Base-by-base conservation (phyloP, 2,888 invertebrate species). In the Nebria brevicollis region DNA sequence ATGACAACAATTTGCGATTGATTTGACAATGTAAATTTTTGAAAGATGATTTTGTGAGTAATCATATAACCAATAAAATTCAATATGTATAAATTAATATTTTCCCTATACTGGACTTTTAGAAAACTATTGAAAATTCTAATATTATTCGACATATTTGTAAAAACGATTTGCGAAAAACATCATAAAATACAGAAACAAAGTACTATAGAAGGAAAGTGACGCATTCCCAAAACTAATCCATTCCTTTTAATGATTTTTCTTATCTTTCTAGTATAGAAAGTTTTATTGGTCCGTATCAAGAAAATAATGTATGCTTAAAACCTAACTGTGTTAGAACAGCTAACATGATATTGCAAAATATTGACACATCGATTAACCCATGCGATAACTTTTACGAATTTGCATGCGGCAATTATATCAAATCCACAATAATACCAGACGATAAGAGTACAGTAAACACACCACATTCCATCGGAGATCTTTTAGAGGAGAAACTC, bases 361-460 rank as follows among this genome's bases (percentile, higher is more conserved):
- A 92, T 86, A 92, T 94, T 92, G 93, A 94, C 83, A 88, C 89
- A 1, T 87, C 88, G 1, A 92, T 93, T 20, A 92, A 94, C 82
- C 94, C 94, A 0, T 94, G 94, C 85, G 93, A 94, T 84, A 93
- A 95, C 86, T 94, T 95, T 88, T 94, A 94, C 87, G 90, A 92
- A 84, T 94, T 93, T 86, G 91, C 94, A 0, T 94, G 94, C 85
- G 94, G 94, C 2, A 91, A 91, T 1, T 94, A 94, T 87, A 88
- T 94, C 34, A 91, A 91, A 85, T 90, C 90, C 76, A 93, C 92
- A 0, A 90, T 91, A 66, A 94, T 95, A 77, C 94, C 94, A 1
- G 94, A 95, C 82, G 94, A 95, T 87, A 94, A 94, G 88, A 93
- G 93, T 0, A 92, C 93, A 2, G 92, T 94, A 77, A 94, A 93